A percentile compares a stretch with the other conserved stretches of the same genome.
Evolutionary conservation across 1,140 invertebrate species (phyloP).

Genomic region (Drosophila melanica): DNA sequence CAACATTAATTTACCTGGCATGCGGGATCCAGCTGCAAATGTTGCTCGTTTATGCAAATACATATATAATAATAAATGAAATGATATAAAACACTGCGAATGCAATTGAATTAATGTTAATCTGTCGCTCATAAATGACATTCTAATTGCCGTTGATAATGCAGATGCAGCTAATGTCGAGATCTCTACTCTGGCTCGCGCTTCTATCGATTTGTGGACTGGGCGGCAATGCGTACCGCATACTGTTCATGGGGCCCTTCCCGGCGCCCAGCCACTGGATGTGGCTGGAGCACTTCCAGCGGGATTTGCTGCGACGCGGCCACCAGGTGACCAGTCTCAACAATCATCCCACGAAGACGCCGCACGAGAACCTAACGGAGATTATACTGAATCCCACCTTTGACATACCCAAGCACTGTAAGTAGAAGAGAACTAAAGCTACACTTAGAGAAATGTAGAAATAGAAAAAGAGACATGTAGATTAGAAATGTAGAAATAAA

Average conservation of each 20-base stretch:
- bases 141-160: slow-evolving; percentile 51
- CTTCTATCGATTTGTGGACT: slow-evolving; percentile 34
- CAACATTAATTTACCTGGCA: slow-evolving; percentile 12
- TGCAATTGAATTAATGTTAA: slow-evolving; percentile 51
- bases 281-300: slow-evolving; percentile 85
- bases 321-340: slow-evolving; percentile 87
- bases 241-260: slow-evolving; percentile 82
- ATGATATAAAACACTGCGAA: slow-evolving; percentile 34
- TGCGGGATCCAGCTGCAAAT: slow-evolving; percentile 11
- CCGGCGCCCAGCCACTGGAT: slow-evolving; percentile 85
- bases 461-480: too few species aligned
- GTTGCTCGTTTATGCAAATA: slow-evolving; percentile 59
- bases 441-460: too few species aligned
- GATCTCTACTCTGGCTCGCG: slow-evolving; percentile 39
- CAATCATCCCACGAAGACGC: slow-evolving; percentile 83
- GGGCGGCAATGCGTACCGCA: slow-evolving; percentile 50
- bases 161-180: slow-evolving; percentile 64
- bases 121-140: slow-evolving; percentile 52
- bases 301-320: slow-evolving; percentile 85
- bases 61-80: neutral
- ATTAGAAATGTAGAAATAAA: slow-evolving; percentile 39
- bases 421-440: too few species aligned
- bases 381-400: slow-evolving; percentile 85
- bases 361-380: slow-evolving; percentile 84
- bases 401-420: slow-evolving; percentile 85